These are phyloP conservation scores for Nemapogon koenigi DNA, from an alignment of 2,888 invertebrate genomes.

Conservation along the genomic window DNA sequence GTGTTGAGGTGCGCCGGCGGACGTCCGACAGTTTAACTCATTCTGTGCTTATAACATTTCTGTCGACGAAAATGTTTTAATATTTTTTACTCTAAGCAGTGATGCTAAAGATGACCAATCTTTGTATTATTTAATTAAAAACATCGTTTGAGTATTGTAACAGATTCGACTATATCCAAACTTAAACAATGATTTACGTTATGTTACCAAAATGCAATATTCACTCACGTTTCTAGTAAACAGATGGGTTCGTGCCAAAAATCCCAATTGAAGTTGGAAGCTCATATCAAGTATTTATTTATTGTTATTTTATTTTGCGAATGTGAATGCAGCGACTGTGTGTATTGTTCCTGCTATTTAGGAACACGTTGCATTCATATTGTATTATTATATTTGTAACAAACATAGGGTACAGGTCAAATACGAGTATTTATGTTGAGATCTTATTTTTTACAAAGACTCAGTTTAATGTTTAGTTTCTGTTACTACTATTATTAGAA, in stretches of 20 bases:
- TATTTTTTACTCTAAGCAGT: no score
- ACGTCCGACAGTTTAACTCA: not conserved
- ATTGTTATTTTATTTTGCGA: conserved; percentile 28
- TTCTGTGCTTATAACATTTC: not conserved
- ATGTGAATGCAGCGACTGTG: conserved; percentile 62
- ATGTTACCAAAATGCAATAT: no score
- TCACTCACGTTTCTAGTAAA: no score
- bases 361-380: conserved; percentile 64
- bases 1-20: conserved; percentile 33
- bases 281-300: conserved; percentile 38
- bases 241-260: conserved; percentile 64
- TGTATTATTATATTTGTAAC: conserved; percentile 59
- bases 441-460: conserved; percentile 53
- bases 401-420: conserved; percentile 50
- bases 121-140: no score
- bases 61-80: conserved; percentile 34
- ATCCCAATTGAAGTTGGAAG: conserved; percentile 46
- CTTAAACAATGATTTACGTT: conserved; percentile 32
- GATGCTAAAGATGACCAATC: no score
- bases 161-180: no score
- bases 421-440: conserved; percentile 45
- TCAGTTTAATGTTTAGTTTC: conserved; percentile 36
- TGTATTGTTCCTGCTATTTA: conserved; percentile 64
- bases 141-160: no score
- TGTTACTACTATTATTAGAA: conserved; percentile 32